Evolutionary conservation across 2,888 invertebrate species (phyloP).

Genomic region (Rotaria sp.): DNA sequence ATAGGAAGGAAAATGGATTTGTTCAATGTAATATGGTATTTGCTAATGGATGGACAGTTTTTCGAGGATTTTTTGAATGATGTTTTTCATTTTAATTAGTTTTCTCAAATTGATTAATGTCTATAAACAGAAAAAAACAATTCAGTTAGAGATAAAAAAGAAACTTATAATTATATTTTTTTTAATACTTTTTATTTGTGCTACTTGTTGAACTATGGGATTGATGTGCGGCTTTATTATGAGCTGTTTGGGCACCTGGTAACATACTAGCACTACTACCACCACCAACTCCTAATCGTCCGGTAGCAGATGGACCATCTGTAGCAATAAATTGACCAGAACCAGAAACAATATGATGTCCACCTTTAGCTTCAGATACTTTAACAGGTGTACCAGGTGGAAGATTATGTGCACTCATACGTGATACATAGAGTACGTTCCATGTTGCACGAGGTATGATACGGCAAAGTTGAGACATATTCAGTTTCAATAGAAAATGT

Average conservation of each 20-base stretch:
- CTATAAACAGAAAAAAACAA: background rate
- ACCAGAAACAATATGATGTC: background rate
- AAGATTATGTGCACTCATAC: background rate
- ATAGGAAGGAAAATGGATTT: too few relatives aligned
- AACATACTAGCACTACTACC: background rate
- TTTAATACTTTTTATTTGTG: background rate
- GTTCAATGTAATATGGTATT: background rate
- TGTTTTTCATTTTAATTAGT: background rate
- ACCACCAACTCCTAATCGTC: background rate
- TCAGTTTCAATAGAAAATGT: background rate
- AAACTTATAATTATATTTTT: too few relatives aligned
- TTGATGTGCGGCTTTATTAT: background rate
- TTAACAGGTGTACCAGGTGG: background rate
- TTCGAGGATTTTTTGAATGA: background rate
- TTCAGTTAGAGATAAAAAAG: too few relatives aligned
- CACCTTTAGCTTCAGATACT: background rate
- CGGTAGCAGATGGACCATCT: background rate
- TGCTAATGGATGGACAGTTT: background rate
- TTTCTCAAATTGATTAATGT: background rate
- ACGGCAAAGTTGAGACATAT: background rate
- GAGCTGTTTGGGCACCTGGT: background rate
- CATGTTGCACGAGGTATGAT: background rate
- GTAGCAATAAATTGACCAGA: background rate
- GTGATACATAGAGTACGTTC: background rate
- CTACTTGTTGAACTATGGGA: background rate